A percentile compares a stretch with the other conserved stretches of the same genome.
These are phyloP conservation scores for Xenus cinereus DNA, from an alignment of 2,113 vertebrate species.

Conservation along the genomic window DNA sequence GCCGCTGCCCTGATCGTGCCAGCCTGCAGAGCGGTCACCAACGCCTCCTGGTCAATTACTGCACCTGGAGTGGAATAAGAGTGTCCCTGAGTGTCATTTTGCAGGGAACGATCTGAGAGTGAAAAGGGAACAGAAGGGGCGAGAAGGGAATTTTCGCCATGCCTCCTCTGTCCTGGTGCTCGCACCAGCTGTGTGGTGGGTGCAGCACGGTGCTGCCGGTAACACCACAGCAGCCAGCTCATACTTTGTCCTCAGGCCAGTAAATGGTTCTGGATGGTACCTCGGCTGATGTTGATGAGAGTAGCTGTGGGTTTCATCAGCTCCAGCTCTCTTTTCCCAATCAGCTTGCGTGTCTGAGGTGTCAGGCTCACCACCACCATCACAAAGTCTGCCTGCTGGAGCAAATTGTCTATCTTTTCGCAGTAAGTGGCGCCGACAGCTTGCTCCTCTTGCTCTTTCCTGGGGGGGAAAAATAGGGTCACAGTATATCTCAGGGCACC, in stretches of 20 bases:
- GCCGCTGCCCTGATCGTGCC: slow-evolving; percentile 57
- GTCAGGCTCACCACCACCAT: slow-evolving; percentile 69
- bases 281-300: slow-evolving; percentile 75
- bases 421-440: slow-evolving; percentile 67
- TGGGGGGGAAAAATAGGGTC: neutral
- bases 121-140: neutral
- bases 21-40: slow-evolving; percentile 69
- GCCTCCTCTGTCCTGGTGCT: neutral
- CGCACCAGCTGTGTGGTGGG: neutral
- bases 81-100: neutral
- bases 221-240: neutral
- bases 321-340: slow-evolving; percentile 69
- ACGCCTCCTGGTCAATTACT: slow-evolving; percentile 75
- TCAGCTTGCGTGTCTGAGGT: slow-evolving; percentile 67
- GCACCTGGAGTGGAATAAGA: slow-evolving; percentile 46
- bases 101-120: neutral
- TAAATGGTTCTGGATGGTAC: neutral
- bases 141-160: neutral
- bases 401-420: slow-evolving; percentile 63
- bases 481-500: neutral
- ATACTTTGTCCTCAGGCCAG: fast-evolving
- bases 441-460: slow-evolving; percentile 70
- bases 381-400: slow-evolving; percentile 74
- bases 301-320: slow-evolving; percentile 74
- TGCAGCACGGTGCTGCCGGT: fast-evolving